Conservation (phyloP, 2,113 vertebrate species). For the Nothocercus julius region DNA sequence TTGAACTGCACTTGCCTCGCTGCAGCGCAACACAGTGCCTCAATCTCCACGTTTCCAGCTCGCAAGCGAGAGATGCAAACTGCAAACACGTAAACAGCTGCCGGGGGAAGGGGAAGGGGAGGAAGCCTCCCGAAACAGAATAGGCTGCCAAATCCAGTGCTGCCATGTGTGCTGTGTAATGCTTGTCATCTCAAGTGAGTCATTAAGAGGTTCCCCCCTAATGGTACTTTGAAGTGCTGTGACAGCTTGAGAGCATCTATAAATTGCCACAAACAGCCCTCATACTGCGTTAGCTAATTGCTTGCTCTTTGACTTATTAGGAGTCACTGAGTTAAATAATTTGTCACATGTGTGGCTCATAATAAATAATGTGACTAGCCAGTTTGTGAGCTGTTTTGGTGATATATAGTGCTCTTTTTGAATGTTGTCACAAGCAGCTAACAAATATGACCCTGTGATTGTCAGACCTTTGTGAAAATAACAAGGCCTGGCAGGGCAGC, state of each 20-base stretch:
- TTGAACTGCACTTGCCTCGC: not conserved
- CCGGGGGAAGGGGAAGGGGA: slow-evolving; percentile 14
- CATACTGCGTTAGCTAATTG: slow-evolving; percentile 94
- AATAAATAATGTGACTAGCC: slow-evolving; percentile 89
- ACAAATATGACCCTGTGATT: slow-evolving; percentile 60
- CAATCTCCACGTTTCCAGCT: not conserved
- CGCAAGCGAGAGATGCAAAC: slow-evolving; percentile 5
- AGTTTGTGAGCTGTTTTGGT: slow-evolving; percentile 78
- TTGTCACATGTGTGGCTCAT: slow-evolving; percentile 91
- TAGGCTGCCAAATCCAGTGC: slow-evolving; percentile 73
- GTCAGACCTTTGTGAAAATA: slow-evolving; percentile 63
- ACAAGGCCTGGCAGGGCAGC: slow-evolving; percentile 27
- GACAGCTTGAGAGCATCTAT: slow-evolving; percentile 88
- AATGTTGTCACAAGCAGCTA: slow-evolving; percentile 78
- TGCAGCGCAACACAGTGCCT: not conserved
- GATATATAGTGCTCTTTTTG: slow-evolving; percentile 84
- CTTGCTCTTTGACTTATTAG: slow-evolving; percentile 96
- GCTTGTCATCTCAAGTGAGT: slow-evolving; percentile 85
- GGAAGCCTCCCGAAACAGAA: slow-evolving; percentile 57
- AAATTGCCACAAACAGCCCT: slow-evolving; percentile 89
- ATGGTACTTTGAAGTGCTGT: slow-evolving; percentile 82
- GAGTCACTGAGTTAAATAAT: slow-evolving; percentile 94
- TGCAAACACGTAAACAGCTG: slow-evolving; percentile 75
- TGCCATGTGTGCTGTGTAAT: slow-evolving; percentile 81
- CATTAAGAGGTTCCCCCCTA: slow-evolving; percentile 80